Conservation (phyloP, 1,140 invertebrate genomes). For the Scylla paramamosain region DNA sequence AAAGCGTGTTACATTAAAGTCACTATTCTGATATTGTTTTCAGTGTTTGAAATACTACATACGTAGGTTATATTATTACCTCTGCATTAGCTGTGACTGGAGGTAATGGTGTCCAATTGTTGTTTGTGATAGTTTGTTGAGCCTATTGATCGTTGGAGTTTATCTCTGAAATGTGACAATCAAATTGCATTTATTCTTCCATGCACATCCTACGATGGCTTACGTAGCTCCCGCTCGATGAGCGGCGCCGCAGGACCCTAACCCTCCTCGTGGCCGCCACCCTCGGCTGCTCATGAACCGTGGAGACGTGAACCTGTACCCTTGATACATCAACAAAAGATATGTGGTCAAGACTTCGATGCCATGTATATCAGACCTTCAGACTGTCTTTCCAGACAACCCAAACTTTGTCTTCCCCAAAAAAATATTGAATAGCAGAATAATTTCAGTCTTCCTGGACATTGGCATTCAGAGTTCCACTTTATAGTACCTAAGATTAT, state of each 20-base stretch:
- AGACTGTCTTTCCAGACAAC: not conserved
- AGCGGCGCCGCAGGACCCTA: not conserved
- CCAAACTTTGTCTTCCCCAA: not conserved
- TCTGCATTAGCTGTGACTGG: conserved; percentile 54
- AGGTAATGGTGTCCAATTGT: conserved; percentile 63
- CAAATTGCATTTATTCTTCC: conserved; percentile 60
- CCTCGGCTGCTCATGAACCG: not conserved
- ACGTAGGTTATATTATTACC: not conserved
- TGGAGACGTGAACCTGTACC: not conserved
- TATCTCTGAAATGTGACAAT: conserved; percentile 68
- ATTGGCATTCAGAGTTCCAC: not conserved
- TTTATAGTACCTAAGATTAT: not conserved
- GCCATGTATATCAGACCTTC: not conserved
- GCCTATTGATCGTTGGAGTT: conserved; percentile 68
- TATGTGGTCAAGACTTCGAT: not conserved
- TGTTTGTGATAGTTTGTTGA: conserved; percentile 74
- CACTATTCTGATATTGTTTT: conserved; percentile 38
- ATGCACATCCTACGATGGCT: not conserved
- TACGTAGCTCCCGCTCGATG: not conserved
- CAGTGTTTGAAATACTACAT: not conserved
- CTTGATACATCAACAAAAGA: not conserved
- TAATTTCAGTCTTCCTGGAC: not conserved
- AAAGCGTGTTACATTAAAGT: conserved; percentile 48
- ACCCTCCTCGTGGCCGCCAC: not conserved
- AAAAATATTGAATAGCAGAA: not conserved